Base-by-base conservation (phyloP, 2,113 vertebrate genomes). In the Ctenomys sociabilis region DNA sequence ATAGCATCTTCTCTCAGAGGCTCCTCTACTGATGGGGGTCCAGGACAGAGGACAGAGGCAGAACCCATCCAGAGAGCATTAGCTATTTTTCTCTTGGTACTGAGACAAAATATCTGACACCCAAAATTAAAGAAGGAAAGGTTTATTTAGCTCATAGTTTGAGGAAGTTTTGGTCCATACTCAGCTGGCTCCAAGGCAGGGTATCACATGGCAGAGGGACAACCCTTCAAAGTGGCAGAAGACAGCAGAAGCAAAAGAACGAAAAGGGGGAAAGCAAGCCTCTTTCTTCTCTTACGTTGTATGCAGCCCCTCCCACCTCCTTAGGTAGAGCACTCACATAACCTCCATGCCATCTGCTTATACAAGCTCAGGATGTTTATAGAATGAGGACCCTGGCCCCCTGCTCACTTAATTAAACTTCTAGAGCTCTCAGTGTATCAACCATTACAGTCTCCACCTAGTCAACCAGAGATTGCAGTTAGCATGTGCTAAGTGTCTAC, bases 401-500 rank as follows among this genome's bases (percentile, higher is more conserved):
- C 32, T n/a, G 61, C 61, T 63, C 61, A 70, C 66, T 70, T n/a
- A 68, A 35, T 68, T 35, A 70, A 70, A 70, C 66, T n/a, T 70
- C 32, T n/a, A 19, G 66, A 35, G 35, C 19, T 35, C 66, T 68
- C 35, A 70, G 14, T n/a, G 16, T 19, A n/a, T 70, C 66, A 70
- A 70, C 66, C 35, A 70, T n/a, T n/a, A n/a, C 35, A n/a, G 63
- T 30, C 63, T 64, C 63, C 32, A 3, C 70, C 2, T 2, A 0
- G 17, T 35, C 78, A 52, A 26, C 45, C 0, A 32, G 73, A 66
- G 37, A 22, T 10, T 35, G n/a, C 35, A 49, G 52, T 13, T 4
- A 0, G 21, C 35, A 32, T 0, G 14, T 3, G 0, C 3, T 28
- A 14, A 70, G 52, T 43, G 32, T 11, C 77, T 7, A 1, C 19